A percentile compares a stretch with the other conserved stretches of the same genome.
These are phyloP conservation scores for Cyanoramphus novaezelandiae DNA, from an alignment of 2,113 vertebrate species.

Conservation along the genomic window DNA sequence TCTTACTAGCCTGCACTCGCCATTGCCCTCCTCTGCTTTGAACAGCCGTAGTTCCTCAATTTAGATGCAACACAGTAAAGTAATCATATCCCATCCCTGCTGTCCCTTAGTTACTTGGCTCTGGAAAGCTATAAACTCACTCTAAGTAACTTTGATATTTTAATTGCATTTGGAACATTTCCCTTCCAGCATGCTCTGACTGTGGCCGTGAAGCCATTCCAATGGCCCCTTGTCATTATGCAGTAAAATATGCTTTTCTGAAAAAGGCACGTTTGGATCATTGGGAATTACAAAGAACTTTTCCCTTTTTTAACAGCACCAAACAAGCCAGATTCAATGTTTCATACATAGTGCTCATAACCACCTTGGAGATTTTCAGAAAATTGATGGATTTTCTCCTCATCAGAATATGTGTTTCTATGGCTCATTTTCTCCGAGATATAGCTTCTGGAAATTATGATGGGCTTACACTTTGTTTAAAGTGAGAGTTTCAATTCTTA, in stretches of 20 bases:
- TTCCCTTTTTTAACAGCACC: background rate
- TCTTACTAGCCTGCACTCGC: background rate
- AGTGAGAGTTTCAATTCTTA: background rate
- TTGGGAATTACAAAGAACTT: background rate
- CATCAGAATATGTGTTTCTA: background rate
- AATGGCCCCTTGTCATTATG: background rate
- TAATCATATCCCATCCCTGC: background rate
- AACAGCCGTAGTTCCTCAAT: background rate
- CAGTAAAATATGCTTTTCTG: background rate
- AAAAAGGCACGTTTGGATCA: background rate
- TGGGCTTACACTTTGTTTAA: background rate
- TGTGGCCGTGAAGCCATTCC: background rate
- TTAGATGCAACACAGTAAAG: background rate
- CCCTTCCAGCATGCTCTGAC: background rate
- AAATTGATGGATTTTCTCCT: background rate
- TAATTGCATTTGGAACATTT: slow-evolving; percentile 20
- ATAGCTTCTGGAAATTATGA: background rate
- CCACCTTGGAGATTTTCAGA: background rate
- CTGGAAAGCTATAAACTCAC: background rate
- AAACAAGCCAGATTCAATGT: background rate
- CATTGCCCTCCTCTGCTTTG: background rate
- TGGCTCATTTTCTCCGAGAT: background rate
- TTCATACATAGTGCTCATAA: background rate
- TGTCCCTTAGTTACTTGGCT: background rate
- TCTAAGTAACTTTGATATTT: background rate